Conservation (phyloP, 2,888 invertebrate genomes). For the Ptychoptera albimana region DNA sequence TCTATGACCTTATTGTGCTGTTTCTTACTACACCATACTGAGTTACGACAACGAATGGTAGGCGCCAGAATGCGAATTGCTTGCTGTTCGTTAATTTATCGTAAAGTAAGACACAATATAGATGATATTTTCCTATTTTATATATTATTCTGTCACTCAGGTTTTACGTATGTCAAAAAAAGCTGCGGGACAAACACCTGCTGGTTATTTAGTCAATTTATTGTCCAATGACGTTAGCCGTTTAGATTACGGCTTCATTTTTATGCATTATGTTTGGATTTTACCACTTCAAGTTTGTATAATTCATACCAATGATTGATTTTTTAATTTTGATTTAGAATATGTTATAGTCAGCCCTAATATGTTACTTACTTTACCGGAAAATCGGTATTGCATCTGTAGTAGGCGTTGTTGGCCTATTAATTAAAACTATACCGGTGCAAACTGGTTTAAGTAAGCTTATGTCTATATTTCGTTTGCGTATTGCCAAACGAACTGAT, state of each 20-base stretch:
- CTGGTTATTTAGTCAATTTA: constrained; percentile 84
- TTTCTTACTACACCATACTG: constrained; percentile 29
- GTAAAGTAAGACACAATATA: constrained; percentile 36
- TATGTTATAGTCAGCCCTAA: constrained; percentile 27
- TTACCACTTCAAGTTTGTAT: constrained; percentile 45
- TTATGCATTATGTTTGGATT: constrained; percentile 77
- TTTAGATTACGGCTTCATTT: constrained; percentile 72
- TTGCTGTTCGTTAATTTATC: constrained; percentile 47
- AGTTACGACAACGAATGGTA: constrained; percentile 25
- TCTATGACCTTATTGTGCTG: constrained; percentile 21
- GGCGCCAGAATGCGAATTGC: constrained; percentile 52
- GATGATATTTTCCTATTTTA: too few relatives aligned
- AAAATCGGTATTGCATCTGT: constrained; percentile 58
- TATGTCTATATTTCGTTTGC: constrained; percentile 39
- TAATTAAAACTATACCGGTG: constrained; percentile 65
- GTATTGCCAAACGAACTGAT: constrained; percentile 75
- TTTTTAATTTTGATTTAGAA: constrained; percentile 20
- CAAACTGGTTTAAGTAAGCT: constrained; percentile 40
- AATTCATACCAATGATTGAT: background rate
- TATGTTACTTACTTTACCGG: constrained; percentile 62
- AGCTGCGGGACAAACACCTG: constrained; percentile 53
- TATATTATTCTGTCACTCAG: constrained; percentile 23
- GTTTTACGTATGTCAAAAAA: constrained; percentile 50
- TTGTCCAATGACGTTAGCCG: constrained; percentile 88
- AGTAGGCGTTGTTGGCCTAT: constrained; percentile 60